Evolutionary conservation across 2,888 invertebrate species (phyloP).

Genomic region (Caenorhabditis sp.): DNA sequence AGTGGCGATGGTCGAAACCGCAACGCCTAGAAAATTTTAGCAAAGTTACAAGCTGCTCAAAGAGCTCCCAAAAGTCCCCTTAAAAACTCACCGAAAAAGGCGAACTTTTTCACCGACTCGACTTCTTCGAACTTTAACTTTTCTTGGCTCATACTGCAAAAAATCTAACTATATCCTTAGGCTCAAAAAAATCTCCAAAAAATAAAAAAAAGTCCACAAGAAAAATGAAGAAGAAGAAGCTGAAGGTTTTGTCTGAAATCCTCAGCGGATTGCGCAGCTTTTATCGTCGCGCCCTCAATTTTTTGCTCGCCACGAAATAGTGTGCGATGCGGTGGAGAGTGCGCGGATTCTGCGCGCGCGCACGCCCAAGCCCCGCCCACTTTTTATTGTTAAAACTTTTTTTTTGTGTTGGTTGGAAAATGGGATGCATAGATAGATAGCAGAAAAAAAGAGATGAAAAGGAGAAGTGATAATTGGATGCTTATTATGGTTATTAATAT

Average conservation of each 20-base stretch:
- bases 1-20: conserved; percentile 54
- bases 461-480: too few relatives aligned
- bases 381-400: too few relatives aligned
- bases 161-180: too few relatives aligned
- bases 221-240: neutral
- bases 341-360: too few relatives aligned
- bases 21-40: conserved; percentile 14
- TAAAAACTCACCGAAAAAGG: conserved; percentile 60
- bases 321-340: neutral
- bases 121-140: conserved; percentile 63
- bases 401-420: too few relatives aligned
- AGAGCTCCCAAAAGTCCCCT: neutral
- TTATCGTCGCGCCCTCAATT: neutral
- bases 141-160: conserved; percentile 45
- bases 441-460: too few relatives aligned
- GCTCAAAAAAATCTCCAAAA: neutral
- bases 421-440: too few relatives aligned
- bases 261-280: neutral
- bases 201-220: neutral
- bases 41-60: neutral
- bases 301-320: neutral
- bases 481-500: too few relatives aligned
- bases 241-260: neutral
- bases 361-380: neutral
- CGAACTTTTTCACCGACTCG: conserved; percentile 64